Conservation (phyloP, 1,140 invertebrate genomes). For the Zelostemma sp. region DNA sequence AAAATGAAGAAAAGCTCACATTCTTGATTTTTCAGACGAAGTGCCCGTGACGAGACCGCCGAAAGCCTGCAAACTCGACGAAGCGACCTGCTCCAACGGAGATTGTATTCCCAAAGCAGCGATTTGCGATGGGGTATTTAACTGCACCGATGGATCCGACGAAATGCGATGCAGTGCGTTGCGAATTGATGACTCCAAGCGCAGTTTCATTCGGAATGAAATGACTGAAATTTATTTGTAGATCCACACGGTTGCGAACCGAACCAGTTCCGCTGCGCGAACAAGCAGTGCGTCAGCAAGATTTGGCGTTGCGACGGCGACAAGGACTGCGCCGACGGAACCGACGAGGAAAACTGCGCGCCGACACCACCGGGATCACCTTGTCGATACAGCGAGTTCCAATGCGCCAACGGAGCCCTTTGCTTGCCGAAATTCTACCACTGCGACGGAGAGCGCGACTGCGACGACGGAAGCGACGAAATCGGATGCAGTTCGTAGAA, state of each 20-base stretch:
- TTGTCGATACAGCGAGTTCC: conserved; percentile 86
- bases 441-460: conserved; percentile 92
- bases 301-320: conserved; percentile 94
- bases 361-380: conserved; percentile 73
- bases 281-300: conserved; percentile 91
- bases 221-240: conserved; percentile 11
- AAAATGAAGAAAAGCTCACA: too few species aligned
- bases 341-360: conserved; percentile 81
- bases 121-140: conserved; percentile 85
- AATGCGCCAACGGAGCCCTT: conserved; percentile 82
- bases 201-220: background rate
- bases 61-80: conserved; percentile 77
- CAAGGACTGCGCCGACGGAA: conserved; percentile 93
- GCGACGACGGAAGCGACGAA: conserved; percentile 91
- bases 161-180: conserved; percentile 88
- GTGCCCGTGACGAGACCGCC: conserved; percentile 65
- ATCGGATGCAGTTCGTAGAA: conserved; percentile 89
- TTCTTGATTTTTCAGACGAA: too few species aligned
- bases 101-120: conserved; percentile 87
- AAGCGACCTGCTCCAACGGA: conserved; percentile 93
- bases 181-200: too few species aligned
- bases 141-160: conserved; percentile 91
- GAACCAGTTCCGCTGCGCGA: conserved; percentile 91
- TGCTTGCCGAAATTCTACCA: conserved; percentile 95
- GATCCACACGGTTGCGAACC: conserved; percentile 83